Base-by-base conservation (phyloP, 1,140 invertebrate genomes). In the Aphelinus atriplicis region DNA sequence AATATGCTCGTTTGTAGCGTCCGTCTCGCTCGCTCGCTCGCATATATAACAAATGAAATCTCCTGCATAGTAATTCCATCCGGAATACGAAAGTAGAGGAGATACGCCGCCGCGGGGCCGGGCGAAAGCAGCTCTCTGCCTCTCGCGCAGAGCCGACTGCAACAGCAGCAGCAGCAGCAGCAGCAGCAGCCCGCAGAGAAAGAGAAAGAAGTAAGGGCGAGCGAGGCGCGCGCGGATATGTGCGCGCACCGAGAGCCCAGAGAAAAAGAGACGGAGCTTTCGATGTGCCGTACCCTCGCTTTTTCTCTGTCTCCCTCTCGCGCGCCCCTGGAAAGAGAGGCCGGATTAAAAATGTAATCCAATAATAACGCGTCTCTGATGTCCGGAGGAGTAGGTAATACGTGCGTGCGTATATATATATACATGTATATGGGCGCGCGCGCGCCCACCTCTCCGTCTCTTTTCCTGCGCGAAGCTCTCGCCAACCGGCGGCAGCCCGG, bases 301-400 rank as follows among this genome's bases (percentile, higher is more conserved):
- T 58, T 1, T 26, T 51, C 50, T n/a, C 57, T 7, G 7, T 4
- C 57, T 26, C 6, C 45, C 63, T 10, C 42, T 46, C 26, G 53
- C n/a, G 47, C 48, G 51, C 4, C 51, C 9, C 51, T 78, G 80
- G 80, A 81, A 79, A 67, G 69, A 65, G 85, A 84, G 86, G 84
- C 81, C 81, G 86, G 86, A 87, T 88, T 88, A 88, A 87, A 88
- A 88, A 88, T 88, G 86, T 88, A 88, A 88, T 88, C 86, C 86
- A 88, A 88, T 88, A 87, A 87, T 88, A 86, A 87, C 85, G 84
- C 84, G 86, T 86, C 86, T 85, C 86, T 84, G 84, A 85, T 84
- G 83, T 83, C 83, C 84, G 83, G 84, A 82, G 80, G 83, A 83
- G 83, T 84, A 84, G 80, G 80, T 84, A 81, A 77, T 77, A 65